Conservation (phyloP, 2,888 invertebrate species). For the Cybosia mesomella region DNA sequence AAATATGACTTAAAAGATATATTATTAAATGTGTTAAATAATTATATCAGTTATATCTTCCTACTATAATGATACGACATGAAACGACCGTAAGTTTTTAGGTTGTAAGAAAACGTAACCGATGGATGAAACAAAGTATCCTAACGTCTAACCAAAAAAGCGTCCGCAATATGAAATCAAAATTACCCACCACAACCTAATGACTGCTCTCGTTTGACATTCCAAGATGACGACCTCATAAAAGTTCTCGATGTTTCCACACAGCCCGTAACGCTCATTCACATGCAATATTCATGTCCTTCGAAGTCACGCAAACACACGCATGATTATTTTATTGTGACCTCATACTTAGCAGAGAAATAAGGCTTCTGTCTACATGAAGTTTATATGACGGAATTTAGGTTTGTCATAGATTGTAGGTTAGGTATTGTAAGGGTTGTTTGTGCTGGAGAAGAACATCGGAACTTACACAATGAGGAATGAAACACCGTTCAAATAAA, state of each 20-base stretch:
- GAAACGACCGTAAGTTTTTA: not conserved
- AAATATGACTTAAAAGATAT: no score
- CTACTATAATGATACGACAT: not conserved
- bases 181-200: conserved; percentile 13
- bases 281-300: conserved; percentile 47
- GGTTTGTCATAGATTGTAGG: conserved; percentile 2
- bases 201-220: conserved; percentile 22
- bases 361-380: conserved; percentile 2
- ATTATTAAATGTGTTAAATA: no score
- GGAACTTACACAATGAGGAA: not conserved
- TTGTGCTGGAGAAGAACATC: not conserved
- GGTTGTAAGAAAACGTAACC: not conserved
- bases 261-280: conserved; percentile 16
- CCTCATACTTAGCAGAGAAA: conserved; percentile 34
- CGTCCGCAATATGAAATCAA: conserved; percentile 14
- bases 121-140: not conserved
- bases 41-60: no score
- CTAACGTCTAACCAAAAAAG: no score
- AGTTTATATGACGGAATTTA: conserved; percentile 10
- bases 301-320: conserved; percentile 50
- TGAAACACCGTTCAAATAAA: not conserved
- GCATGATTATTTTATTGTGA: conserved; percentile 54
- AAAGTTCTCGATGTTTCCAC: conserved; percentile 20
- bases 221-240: conserved; percentile 21
- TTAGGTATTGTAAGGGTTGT: not conserved